These are phyloP conservation scores for Glyphotaelius pellucidus DNA, from an alignment of 2,888 invertebrate genomes.

Conservation along the genomic window DNA sequence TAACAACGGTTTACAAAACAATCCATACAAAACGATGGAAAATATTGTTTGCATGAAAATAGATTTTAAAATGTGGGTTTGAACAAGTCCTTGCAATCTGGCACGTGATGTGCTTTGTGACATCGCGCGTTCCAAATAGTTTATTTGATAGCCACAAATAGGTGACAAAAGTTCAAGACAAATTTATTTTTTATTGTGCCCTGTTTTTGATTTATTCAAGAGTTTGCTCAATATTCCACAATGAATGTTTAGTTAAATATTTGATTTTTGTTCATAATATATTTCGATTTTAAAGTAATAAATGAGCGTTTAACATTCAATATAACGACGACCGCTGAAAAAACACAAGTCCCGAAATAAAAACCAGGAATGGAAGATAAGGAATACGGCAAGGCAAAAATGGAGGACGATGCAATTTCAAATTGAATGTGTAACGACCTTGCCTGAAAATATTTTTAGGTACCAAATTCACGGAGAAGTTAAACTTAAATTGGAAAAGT, in stretches of 20 bases:
- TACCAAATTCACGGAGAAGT: constrained; percentile 39
- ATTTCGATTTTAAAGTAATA: not conserved
- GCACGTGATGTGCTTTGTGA: too few species aligned
- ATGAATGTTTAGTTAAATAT: too few species aligned
- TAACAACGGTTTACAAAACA: not conserved
- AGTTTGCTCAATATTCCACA: too few species aligned
- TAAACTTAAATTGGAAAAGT: constrained; percentile 59
- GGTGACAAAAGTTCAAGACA: too few species aligned
- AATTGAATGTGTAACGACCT: constrained; percentile 55
- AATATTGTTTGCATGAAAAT: not conserved
- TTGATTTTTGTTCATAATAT: too few species aligned
- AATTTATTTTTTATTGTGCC: too few species aligned
- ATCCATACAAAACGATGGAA: not conserved
- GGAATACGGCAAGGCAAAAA: constrained; percentile 17
- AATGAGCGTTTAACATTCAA: not conserved
- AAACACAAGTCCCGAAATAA: not conserved
- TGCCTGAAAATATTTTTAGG: constrained; percentile 52
- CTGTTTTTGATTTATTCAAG: too few species aligned
- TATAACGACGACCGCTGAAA: not conserved
- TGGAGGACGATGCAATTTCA: constrained; percentile 50
- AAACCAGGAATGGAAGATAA: not conserved
- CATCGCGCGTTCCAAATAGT: too few species aligned
- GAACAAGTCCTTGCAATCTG: too few species aligned
- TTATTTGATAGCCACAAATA: too few species aligned
- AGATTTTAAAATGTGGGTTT: not conserved